Base-by-base conservation (phyloP, 2,797 vertebrate genomes). In the Amblyraja radiata region DNA sequence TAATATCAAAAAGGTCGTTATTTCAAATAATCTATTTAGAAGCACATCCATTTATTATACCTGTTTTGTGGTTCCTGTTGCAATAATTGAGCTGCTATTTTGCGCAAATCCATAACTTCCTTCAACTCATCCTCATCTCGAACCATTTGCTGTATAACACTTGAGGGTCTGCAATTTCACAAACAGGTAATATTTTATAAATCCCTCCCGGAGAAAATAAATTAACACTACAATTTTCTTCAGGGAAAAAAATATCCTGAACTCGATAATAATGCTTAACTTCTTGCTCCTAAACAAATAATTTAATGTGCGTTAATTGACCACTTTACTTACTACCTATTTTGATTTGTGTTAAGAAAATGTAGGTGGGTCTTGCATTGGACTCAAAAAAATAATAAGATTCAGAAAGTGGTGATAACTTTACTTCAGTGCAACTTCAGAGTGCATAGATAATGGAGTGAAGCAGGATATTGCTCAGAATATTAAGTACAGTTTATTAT, bases 31-130 rank as follows among this genome's bases (percentile, higher is more conserved):
- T 39, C 65, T 36, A 74, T 46, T 18, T 1, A 54, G 36, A 92
- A 16, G 23, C 1, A 92, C 13, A 18, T 74, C 46, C 6, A 5
- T 92, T 46, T 93, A 74, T 65, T 80, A 93, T 95, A 99, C 99
- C 99, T 97, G 96, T 98, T 99, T 95, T 99, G 99, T 94, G 98
- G 98, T 93, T 99, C 99, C 95, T 99, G 98, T 94, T 99, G 98
- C 94, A 99, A 93, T 93, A 99, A 97, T 94, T 99, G 98, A 93
- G 98, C 97, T 4, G 98, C 98, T 93, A 99, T 99, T 97, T 98
- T 99, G 96, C 98, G 98, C 95, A 99, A 95, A 95, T 99, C 98
- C 94, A 98, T 96, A 93, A 99, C 98, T 95, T 99, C 98, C 95
- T 98, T 99, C 94, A 99, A 96, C 93, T 99, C 98, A 93, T 98